Conservation (phyloP, 1,140 invertebrate genomes). For the Cyclargus thomasi region DNA sequence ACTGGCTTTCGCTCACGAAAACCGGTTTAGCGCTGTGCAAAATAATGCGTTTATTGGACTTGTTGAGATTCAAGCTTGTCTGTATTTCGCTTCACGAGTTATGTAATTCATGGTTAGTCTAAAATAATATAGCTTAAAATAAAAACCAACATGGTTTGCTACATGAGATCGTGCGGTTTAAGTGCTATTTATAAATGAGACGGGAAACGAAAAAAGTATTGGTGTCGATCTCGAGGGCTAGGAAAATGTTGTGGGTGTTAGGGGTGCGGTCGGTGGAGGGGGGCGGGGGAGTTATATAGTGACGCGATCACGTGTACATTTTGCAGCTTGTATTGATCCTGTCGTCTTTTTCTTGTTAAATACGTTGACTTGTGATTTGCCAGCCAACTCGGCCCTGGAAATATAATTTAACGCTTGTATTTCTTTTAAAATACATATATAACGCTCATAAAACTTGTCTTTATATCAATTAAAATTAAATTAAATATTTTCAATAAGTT, state of each 20-base stretch:
- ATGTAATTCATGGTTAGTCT: conserved; percentile 9
- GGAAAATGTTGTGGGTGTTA: conserved; percentile 57
- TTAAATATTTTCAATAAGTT: no score
- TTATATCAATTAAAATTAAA: no score
- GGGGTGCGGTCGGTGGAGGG: conserved; percentile 58
- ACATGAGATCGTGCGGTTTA: neutral
- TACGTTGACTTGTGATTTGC: conserved; percentile 53
- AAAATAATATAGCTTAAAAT: conserved; percentile 2
- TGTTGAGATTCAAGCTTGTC: conserved; percentile 17
- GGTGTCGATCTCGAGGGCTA: conserved; percentile 56
- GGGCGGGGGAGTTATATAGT: conserved; percentile 69
- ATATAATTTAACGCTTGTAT: neutral
- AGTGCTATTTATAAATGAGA: conserved; percentile 33
- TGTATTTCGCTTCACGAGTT: conserved; percentile 16
- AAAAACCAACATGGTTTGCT: neutral
- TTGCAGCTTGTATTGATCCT: conserved; percentile 73
- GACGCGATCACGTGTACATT: conserved; percentile 73
- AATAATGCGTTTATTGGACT: conserved; percentile 40
- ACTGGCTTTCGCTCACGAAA: conserved; percentile 48
- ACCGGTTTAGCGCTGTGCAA: conserved; percentile 47
- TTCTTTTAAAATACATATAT: no score
- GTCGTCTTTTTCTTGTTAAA: conserved; percentile 70
- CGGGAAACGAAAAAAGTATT: conserved; percentile 55
- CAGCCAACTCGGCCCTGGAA: neutral
- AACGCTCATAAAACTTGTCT: no score